Evolutionary conservation across 2,797 vertebrate genomes (phyloP), one percentile per base, ranked within the genome.

Genomic region (Neolamprologus multifasciatus): DNA sequence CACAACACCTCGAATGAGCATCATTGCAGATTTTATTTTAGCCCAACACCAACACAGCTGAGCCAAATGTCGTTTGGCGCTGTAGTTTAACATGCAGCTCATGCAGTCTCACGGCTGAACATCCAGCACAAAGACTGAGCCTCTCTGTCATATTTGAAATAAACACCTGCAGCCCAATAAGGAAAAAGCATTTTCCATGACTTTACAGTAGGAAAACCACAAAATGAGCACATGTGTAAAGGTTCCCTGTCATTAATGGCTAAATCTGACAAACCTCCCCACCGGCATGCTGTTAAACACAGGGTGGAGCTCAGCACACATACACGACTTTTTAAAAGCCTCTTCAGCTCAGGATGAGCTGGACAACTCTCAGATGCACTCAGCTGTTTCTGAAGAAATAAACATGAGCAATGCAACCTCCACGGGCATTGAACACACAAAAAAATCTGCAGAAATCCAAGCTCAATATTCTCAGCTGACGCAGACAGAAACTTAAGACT

Each of bases 181-280:
- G 76, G 67, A 84, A 48, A 13, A 0, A 89, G 43, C 17, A 2
- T 78, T 52, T 17, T 6, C 14, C 16, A 21, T 2, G 9, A 26
- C 29, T 3, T 1, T 10, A 9, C 1, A 62, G 54, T 4, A 57
- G 31, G 1, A 45, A 88, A 84, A 59, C 84, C 85, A 71, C 87
- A 86, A 67, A 86, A 83, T 59, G 40, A 80, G 48, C 78, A 69
- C 48, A 54, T 31, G 7, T 13, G 21, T 8, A 62, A 21, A 59
- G 9, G 16, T 52, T 29, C 83, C 45, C 86, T 64, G 62, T 89
- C 50, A 90, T 90, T 89, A 79, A 90, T 81, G 87, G 29, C 52
- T 38, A 78, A 78, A 90, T 86, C 40, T 78, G 85, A 77, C 4
- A 9, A 54, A 43, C 76, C 40, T 17, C 31, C 33, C 33, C 89